phyloP scores from a whole-genome alignment of 2,113 vertebrate species.

The Xenopus laevis region DNA sequence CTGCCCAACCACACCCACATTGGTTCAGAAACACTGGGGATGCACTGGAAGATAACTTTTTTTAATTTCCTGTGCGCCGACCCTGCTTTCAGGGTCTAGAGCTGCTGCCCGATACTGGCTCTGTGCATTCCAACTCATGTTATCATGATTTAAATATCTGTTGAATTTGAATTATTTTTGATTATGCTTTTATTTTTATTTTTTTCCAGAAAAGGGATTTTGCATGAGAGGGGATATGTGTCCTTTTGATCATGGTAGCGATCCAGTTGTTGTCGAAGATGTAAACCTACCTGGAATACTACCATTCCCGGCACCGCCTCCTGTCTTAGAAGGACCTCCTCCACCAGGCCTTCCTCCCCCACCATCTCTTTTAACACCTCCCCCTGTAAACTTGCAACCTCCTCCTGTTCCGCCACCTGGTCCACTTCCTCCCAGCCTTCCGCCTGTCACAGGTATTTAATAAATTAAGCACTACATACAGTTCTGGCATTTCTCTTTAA shows the following conservation, averaged over 20 bases:
- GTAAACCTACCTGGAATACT: conserved; percentile 92
- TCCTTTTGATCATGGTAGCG: conserved; percentile 94
- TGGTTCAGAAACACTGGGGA: too few species aligned
- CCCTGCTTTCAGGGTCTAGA: too few species aligned
- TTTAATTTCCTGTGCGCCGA: too few species aligned
- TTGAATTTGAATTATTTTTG: too few species aligned
- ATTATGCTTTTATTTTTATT: conserved; percentile 26
- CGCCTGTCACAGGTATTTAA: conserved; percentile 85
- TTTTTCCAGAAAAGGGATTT: conserved; percentile 88
- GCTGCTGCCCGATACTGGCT: too few species aligned
- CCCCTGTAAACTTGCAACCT: conserved; percentile 87
- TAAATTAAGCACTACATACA: neutral
- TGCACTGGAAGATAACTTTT: too few species aligned
- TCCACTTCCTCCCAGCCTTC: conserved; percentile 85
- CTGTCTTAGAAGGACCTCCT: conserved; percentile 82
- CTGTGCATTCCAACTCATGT: too few species aligned
- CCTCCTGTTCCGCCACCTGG: conserved; percentile 83
- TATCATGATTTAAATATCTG: too few species aligned
- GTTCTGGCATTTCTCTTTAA: too few species aligned
- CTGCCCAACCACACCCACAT: too few species aligned
- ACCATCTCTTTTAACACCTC: conserved; percentile 85
- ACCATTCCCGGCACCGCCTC: conserved; percentile 88
- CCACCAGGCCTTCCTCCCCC: conserved; percentile 86
- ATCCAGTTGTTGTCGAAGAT: conserved; percentile 96
- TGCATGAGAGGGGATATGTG: conserved; percentile 98